phyloP scores from a whole-genome alignment of 2,888 invertebrate genomes.

The Epistrophe grossulariae region DNA sequence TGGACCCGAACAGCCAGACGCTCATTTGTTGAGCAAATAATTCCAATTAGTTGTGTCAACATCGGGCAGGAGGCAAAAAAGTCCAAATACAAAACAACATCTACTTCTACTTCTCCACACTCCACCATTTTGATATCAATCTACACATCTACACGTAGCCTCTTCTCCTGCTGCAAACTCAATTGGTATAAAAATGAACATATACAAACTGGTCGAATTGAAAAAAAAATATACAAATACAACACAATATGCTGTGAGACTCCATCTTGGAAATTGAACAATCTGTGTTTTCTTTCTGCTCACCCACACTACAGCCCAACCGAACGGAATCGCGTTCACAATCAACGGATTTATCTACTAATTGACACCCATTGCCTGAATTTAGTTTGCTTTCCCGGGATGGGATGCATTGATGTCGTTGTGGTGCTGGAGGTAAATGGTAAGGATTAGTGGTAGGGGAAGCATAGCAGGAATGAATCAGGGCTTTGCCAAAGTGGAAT shows the following conservation, averaged over 20 bases:
- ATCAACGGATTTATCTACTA: constrained; percentile 71
- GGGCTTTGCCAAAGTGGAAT: constrained; percentile 66
- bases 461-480: constrained; percentile 42
- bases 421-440: neutral
- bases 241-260: constrained; percentile 39
- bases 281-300: constrained; percentile 26
- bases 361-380: constrained; percentile 70
- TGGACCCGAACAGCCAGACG: constrained; percentile 78
- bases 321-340: constrained; percentile 17
- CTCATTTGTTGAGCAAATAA: constrained; percentile 83
- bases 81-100: constrained; percentile 43
- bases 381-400: constrained; percentile 44
- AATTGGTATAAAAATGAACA: constrained; percentile 70
- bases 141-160: constrained; percentile 11
- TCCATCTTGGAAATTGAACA: constrained; percentile 71
- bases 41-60: constrained; percentile 83
- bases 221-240: constrained; percentile 8
- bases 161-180: neutral
- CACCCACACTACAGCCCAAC: constrained; percentile 28
- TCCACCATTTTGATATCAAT: constrained; percentile 69
- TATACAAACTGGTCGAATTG: constrained; percentile 60
- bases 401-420: neutral
- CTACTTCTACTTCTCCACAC: constrained; percentile 32
- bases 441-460: constrained; percentile 16
- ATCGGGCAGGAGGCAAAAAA: constrained; percentile 33